These are phyloP conservation scores for Globicephala melas DNA, from an alignment of 2,113 vertebrate species.

Conservation along the genomic window DNA sequence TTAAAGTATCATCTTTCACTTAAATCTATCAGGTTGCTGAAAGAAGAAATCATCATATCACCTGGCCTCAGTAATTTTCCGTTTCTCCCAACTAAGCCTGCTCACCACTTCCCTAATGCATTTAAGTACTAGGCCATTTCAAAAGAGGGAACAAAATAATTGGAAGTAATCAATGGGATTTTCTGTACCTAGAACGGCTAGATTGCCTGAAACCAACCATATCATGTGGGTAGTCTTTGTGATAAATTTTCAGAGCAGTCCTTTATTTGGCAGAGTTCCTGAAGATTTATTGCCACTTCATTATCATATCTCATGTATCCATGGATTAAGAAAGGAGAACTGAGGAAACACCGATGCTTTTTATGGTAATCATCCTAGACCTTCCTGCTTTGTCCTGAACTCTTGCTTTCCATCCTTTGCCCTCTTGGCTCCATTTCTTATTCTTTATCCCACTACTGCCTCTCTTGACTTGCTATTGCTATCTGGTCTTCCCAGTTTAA, in stretches of 20 bases:
- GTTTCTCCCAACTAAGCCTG: constrained; percentile 13
- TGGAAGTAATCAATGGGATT: constrained; percentile 50
- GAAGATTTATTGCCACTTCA: background rate
- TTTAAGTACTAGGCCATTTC: constrained; percentile 20
- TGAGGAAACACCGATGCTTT: background rate
- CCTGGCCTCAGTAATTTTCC: background rate
- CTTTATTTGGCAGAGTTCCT: constrained; percentile 57
- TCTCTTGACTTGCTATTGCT: background rate
- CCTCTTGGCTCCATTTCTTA: background rate
- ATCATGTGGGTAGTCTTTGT: constrained; percentile 43
- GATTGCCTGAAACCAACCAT: constrained; percentile 25
- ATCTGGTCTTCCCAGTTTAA: background rate
- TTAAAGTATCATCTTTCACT: constrained; percentile 7
- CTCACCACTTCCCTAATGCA: background rate
- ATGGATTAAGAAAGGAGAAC: background rate
- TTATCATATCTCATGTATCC: constrained; percentile 12
- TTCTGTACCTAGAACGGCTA: constrained; percentile 15
- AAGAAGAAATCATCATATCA: background rate
- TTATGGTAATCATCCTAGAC: background rate
- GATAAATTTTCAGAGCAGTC: constrained; percentile 50
- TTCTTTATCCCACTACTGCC: background rate
- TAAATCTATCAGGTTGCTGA: background rate
- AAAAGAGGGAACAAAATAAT: constrained; percentile 52
- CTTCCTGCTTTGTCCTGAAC: background rate
- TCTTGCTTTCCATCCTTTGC: background rate